Base-by-base conservation (phyloP, 2,888 invertebrate genomes). In the Heliconius hortense region DNA sequence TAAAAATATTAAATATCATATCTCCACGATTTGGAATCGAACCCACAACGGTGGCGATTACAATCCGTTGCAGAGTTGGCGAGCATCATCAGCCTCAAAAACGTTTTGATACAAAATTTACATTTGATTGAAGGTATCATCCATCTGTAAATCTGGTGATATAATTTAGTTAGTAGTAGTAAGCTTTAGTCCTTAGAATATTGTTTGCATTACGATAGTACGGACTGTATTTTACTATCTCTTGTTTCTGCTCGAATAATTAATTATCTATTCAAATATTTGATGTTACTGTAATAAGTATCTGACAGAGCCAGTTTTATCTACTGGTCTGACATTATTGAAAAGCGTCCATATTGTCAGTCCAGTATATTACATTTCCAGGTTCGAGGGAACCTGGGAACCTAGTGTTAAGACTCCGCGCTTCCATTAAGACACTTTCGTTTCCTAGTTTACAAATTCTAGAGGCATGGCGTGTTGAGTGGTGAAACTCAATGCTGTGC, bases 1-100 rank as follows among this genome's bases (percentile, higher is more conserved):
- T 90, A 89, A 88, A 88, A 88, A 88, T 89, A 89, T 90, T 88
- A 88, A 39, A 39, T 13, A 39, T 39, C 2, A 35, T 8, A 35
- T 35, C 8, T 35, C 31, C 8, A 35, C 31, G 8, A 35, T 1
- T 35, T 1, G 8, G 39, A 39, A 39, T 39, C 39, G 39, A 39
- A 39, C 39, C 39, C 39, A 13, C 13, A 39, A 35, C 31, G 8
- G 31, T 35, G 31, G 31, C 8, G 31, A 1, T 8, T 35, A 35
- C 31, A 35, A 8, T 35, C 31, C 31, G 1, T 35, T 35, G 8
- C 8, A 35, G 8, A 35, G 8, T 35, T 35, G 31, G 31, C 31
- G 5, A 31, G 31, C 31, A 31, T 31, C 31, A 31, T 31, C 31
- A 31, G 31, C 31, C 31, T 35, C 81, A 81, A 80, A 35, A 26